These are phyloP conservation scores for Spea bombifrons DNA, from an alignment of 2,113 vertebrate species.

Conservation along the genomic window DNA sequence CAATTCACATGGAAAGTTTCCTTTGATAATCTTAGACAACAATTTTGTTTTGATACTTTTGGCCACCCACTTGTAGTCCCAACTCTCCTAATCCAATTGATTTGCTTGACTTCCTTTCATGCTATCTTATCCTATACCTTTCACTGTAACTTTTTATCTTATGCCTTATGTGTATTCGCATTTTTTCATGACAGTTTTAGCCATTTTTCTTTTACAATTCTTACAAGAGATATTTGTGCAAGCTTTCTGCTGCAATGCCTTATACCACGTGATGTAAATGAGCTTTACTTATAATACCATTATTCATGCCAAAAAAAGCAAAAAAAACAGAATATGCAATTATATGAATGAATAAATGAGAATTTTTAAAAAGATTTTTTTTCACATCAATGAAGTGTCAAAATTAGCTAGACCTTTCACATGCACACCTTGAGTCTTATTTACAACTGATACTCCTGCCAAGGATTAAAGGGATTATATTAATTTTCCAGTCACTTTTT, in stretches of 20 bases:
- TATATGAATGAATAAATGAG: no score
- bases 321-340: no score
- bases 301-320: no score
- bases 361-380: background rate
- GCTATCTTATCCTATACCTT: background rate
- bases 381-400: background rate
- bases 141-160: background rate
- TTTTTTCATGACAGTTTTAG: no score
- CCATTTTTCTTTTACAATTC: no score
- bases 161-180: no score
- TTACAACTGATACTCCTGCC: constrained; percentile 14
- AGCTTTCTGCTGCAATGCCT: no score
- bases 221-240: no score
- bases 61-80: background rate
- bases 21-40: background rate
- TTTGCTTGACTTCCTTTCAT: background rate
- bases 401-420: constrained; percentile 2
- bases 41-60: background rate
- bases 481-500: constrained; percentile 38
- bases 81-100: background rate
- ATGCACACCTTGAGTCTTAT: constrained; percentile 27
- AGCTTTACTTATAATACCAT: no score
- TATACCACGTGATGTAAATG: no score
- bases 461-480: constrained; percentile 44
- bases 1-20: background rate